These are phyloP conservation scores for Trichonephila inaurata DNA, from an alignment of 1,140 invertebrate genomes.

Conservation along the genomic window DNA sequence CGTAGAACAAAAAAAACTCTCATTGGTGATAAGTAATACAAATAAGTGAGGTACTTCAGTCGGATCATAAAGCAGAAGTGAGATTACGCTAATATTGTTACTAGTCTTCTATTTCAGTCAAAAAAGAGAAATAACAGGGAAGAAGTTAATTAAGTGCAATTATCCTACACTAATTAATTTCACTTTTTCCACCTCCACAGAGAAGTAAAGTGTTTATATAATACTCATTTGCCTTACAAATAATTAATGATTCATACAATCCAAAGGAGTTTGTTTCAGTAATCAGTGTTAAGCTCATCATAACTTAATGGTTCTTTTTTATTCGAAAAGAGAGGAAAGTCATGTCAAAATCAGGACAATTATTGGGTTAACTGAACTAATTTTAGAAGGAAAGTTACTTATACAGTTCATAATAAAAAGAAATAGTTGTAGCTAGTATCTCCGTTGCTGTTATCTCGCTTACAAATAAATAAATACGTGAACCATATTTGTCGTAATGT, in stretches of 20 bases:
- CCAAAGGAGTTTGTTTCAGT: neutral
- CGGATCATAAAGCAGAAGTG: neutral
- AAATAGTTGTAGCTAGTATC: too few species aligned
- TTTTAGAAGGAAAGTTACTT: too few species aligned
- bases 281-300: too few species aligned
- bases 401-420: too few species aligned
- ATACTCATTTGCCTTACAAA: neutral
- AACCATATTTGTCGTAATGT: too few species aligned
- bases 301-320: too few species aligned
- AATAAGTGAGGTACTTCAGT: neutral
- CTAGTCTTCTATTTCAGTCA: neutral
- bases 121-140: neutral
- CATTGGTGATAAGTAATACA: neutral
- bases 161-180: constrained; percentile 10
- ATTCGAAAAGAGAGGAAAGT: too few species aligned
- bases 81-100: neutral
- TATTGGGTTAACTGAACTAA: too few species aligned
- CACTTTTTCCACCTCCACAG: neutral
- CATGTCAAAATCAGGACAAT: too few species aligned
- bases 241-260: neutral
- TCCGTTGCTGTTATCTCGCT: too few species aligned
- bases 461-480: too few species aligned
- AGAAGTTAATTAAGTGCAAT: constrained; percentile 10
- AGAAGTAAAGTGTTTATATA: neutral
- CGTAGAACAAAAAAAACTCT: neutral